Evolutionary conservation across 2,888 invertebrate genomes (phyloP).

Genomic region (Drosophila multiciliata): DNA sequence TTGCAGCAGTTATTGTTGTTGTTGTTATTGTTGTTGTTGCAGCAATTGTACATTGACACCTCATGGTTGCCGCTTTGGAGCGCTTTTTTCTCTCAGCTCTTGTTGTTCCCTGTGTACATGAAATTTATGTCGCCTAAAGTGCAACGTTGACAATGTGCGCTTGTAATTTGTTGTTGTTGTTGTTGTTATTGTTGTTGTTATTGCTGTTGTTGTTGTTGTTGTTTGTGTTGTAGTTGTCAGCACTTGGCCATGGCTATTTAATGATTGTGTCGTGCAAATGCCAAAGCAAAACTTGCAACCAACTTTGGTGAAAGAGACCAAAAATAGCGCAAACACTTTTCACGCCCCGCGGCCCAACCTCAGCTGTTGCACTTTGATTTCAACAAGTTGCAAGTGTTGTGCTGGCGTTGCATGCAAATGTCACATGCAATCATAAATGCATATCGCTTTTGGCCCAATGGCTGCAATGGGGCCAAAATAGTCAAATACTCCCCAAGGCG

Average conservation of each 20-base stretch:
- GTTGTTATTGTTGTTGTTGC: slow-evolving; percentile 53
- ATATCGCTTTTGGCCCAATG: slow-evolving; percentile 46
- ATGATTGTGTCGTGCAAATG: slow-evolving; percentile 80
- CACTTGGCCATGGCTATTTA: slow-evolving; percentile 78
- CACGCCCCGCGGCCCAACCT: slow-evolving; percentile 40
- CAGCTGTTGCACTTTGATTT: slow-evolving; percentile 53
- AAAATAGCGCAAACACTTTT: slow-evolving; percentile 39
- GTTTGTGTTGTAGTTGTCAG: slow-evolving; percentile 60
- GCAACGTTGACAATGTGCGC: slow-evolving; percentile 80
- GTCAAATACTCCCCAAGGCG: slow-evolving; percentile 48
- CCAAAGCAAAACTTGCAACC: slow-evolving; percentile 47
- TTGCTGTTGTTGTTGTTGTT: slow-evolving; percentile 54
- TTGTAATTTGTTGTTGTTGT: slow-evolving; percentile 76
- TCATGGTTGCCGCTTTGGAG: slow-evolving; percentile 51
- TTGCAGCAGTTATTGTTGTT: slow-evolving; percentile 34
- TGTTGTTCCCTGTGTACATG: slow-evolving; percentile 60
- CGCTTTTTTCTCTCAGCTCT: slow-evolving; percentile 31
- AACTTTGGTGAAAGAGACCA: slow-evolving; percentile 46
- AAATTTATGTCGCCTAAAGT: slow-evolving; percentile 80
- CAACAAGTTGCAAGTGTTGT: slow-evolving; percentile 30
- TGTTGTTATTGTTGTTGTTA: slow-evolving; percentile 28
- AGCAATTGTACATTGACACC: slow-evolving; percentile 81
- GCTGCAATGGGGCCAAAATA: slow-evolving; percentile 25
- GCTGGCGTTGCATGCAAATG: slow-evolving; percentile 62
- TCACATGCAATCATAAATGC: slow-evolving; percentile 77